Evolutionary conservation across 2,888 invertebrate species (phyloP), one percentile per base, ranked within the genome.

Genomic region (Petrophora chlorosata): DNA sequence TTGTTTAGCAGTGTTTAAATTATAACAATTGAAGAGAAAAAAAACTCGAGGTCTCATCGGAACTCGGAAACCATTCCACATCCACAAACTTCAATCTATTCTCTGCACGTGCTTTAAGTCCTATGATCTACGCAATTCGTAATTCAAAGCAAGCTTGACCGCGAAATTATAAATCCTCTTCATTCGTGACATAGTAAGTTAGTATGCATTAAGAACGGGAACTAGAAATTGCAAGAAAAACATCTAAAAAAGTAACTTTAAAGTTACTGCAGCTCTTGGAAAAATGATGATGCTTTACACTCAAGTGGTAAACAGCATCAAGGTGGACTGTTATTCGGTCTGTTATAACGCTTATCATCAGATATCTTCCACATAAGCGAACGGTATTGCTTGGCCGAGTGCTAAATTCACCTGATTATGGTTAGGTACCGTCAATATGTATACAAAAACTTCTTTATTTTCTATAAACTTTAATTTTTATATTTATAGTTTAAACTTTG

Each of bases 321-420:
- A 48, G 45, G 39, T 40, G 52, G 51, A 65, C 71, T 65, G 73
- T 73, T 76, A 75, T 51, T 47, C 48, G 69, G 56, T 70, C 73
- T 65, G 70, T 62, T 73, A 70, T 48, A 38, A 48, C 42, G 19
- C 28, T 48, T 26, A 28, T 59, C 53, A 55, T 50, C 48, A 56
- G 57, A 54, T 54, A 45, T 53, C 34, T 58, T 50, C 47, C 53
- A 60, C 45, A 46, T 53, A 41, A 41, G 43, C 44, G 61, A 73
- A 75, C 75, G 75, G 75, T 68, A 75, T 57, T 40, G 38, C 56
- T 56, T 51, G 56, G 5, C 32, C 17, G 16, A 13, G 34, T 40
- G 10, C 8, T n/a, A 12, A 28, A 38, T 29, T 7, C 5, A 33
- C 32, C 14, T 23, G 15, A 3, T 34, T 26, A 32, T 25, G 9